phyloP scores from a whole-genome alignment of 2,888 invertebrate genomes.

The Idaea straminata region DNA sequence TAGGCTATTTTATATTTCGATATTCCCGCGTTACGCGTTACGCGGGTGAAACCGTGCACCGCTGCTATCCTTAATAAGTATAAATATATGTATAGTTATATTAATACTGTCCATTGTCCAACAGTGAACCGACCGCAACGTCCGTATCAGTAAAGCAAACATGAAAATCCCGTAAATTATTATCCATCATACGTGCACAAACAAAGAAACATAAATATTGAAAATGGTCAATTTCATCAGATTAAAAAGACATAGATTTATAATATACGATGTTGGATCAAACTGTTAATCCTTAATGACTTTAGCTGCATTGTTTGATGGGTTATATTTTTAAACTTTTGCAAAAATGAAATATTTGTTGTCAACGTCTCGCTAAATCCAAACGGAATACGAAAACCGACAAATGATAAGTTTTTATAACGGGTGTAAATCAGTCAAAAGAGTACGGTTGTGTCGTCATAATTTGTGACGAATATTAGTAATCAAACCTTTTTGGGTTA shows the following conservation, averaged over 20 bases:
- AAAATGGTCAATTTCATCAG: conserved; percentile 4
- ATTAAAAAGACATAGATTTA: conserved; percentile 1
- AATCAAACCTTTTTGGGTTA: too few relatives aligned
- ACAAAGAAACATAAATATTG: conserved; percentile 5
- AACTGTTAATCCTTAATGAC: conserved; percentile 2
- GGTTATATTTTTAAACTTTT: not conserved
- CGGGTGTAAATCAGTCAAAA: too few relatives aligned
- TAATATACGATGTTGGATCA: not conserved
- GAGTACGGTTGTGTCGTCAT: too few relatives aligned
- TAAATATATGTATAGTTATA: too few relatives aligned
- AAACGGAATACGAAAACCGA: not conserved
- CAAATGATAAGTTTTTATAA: too few relatives aligned
- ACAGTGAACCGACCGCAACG: not conserved
- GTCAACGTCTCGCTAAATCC: not conserved
- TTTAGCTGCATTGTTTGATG: not conserved
- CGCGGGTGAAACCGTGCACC: too few relatives aligned
- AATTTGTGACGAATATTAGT: too few relatives aligned
- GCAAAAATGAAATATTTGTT: not conserved
- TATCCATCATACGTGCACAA: not conserved
- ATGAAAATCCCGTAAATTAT: not conserved
- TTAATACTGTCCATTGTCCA: too few relatives aligned
- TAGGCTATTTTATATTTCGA: too few relatives aligned
- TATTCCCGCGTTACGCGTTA: too few relatives aligned
- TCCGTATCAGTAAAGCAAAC: not conserved
- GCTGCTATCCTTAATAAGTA: too few relatives aligned